Evolutionary conservation across 2,797 vertebrate species (phyloP).

Genomic region (Nasua narica): DNA sequence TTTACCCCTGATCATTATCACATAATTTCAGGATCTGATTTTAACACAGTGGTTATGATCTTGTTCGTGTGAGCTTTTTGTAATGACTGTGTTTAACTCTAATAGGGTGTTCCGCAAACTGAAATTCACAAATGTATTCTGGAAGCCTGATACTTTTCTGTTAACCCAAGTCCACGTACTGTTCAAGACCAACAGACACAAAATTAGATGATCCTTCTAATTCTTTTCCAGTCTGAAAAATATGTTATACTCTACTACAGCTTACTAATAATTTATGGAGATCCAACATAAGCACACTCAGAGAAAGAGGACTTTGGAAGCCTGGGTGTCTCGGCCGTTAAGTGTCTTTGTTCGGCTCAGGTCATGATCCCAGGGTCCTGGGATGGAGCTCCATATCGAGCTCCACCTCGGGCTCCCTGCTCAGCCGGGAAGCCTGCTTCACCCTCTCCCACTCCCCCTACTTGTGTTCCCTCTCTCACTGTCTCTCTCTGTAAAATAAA

Average conservation of each 20-base stretch:
- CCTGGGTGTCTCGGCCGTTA: no score
- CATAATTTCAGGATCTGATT: constrained; percentile 17
- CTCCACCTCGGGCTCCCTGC: no score
- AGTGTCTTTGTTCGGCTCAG: no score
- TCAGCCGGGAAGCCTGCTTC: no score
- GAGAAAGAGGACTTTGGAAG: not conserved
- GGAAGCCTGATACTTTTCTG: constrained; percentile 10
- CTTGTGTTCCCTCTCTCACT: no score
- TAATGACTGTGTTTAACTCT: not conserved
- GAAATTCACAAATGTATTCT: constrained; percentile 35
- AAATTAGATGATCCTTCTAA: constrained; percentile 36
- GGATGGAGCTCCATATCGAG: no score
- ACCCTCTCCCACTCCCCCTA: no score
- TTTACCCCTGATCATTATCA: not conserved
- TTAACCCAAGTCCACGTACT: not conserved
- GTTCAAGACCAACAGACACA: constrained; percentile 23
- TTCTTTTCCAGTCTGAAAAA: constrained; percentile 13
- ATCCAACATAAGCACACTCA: constrained; percentile 14
- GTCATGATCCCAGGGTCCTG: no score
- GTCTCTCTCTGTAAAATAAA: no score
- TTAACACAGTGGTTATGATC: not conserved
- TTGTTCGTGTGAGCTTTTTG: not conserved
- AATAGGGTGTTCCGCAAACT: constrained; percentile 20
- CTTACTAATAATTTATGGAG: not conserved
- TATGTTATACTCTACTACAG: not conserved